Base-by-base conservation (phyloP, 2,797 vertebrate genomes). In the Vultur gryphus region DNA sequence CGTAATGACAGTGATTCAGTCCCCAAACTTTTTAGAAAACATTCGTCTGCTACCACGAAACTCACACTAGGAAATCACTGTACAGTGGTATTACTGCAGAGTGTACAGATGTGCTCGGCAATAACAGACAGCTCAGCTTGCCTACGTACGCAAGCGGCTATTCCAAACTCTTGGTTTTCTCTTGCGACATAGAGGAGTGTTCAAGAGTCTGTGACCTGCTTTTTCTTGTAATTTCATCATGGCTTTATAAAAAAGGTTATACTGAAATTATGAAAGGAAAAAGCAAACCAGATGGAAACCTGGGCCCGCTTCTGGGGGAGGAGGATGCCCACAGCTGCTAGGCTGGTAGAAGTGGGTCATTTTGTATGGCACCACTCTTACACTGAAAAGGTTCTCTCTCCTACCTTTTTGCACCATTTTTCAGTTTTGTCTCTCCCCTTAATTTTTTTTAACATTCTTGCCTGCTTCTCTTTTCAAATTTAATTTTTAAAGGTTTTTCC, bases 131-230 rank as follows among this genome's bases (percentile, higher is more conserved):
- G n/a, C 73, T 93, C 83, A 89, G 44, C 43, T 59, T 62, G 69
- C 12, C 70, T 58, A 19, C 0, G 0, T 10, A 64, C 43, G 51
- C 14, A 55, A 3, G 7, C 5, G 2, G 15, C 54, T 55, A 16
- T 73, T 90, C 73, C 91, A 92, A 46, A 49, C 20, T 72, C 67
- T 48, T 76, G 2, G 0, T 52, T 69, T 87, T 28, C 48, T 83
- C 41, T 67, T 77, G 41, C 1, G 2, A 64, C 57, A 57, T 2
- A 59, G 21, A 66, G 26, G 33, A 73, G 16, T 10, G 5, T 37
- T 90, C 75, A 33, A 33, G 75, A 71, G 23, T 26, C 81, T 54
- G 55, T 70, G 81, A 87, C 84, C 59, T 90, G 64, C 23, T 93
- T 97, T 87, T 61, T 78, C 35, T 69, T 61, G 49, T 29, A 16